phyloP scores from a whole-genome alignment of 53 echinoderm and acorn worm species.

The Crossaster papposus region DNA sequence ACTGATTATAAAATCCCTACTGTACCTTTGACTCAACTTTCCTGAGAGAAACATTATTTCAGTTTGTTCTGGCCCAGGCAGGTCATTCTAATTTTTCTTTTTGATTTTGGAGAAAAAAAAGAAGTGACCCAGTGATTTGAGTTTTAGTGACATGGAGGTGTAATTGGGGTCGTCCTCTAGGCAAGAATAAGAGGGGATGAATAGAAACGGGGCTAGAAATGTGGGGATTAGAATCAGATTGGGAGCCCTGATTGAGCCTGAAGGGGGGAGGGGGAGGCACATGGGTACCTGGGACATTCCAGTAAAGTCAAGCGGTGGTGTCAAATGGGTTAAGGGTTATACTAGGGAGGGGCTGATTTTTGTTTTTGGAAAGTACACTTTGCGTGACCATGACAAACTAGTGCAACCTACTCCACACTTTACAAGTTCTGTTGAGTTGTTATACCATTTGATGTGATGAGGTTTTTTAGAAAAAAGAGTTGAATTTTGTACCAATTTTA shows the following conservation, averaged over 20 bases:
- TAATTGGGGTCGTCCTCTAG: slow-evolving; percentile 22
- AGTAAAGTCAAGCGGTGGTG: background rate
- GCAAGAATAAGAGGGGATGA: background rate
- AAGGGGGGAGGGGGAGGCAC: background rate
- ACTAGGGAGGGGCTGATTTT: slow-evolving; percentile 33
- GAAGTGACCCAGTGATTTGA: slow-evolving; percentile 11
- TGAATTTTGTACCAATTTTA: no score
- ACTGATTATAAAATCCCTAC: no score
- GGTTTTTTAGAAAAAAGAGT: no score
- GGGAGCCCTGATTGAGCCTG: slow-evolving; percentile 30
- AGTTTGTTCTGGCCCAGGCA: background rate
- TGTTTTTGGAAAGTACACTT: background rate
- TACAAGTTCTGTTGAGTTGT: background rate
- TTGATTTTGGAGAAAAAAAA: background rate
- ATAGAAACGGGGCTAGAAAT: slow-evolving; percentile 14
- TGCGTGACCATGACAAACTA: background rate
- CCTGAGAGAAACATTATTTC: background rate
- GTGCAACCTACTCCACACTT: background rate
- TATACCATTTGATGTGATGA: background rate
- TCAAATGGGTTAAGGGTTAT: slow-evolving; percentile 18
- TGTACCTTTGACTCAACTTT: no score
- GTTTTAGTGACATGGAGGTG: background rate
- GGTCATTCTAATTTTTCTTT: background rate
- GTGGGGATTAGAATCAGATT: slow-evolving; percentile 21
- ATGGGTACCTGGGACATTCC: slow-evolving; percentile 48